Evolutionary conservation across 2,113 vertebrate species (phyloP), one percentile per base, ranked within the genome.

Genomic region (Rana temporaria): DNA sequence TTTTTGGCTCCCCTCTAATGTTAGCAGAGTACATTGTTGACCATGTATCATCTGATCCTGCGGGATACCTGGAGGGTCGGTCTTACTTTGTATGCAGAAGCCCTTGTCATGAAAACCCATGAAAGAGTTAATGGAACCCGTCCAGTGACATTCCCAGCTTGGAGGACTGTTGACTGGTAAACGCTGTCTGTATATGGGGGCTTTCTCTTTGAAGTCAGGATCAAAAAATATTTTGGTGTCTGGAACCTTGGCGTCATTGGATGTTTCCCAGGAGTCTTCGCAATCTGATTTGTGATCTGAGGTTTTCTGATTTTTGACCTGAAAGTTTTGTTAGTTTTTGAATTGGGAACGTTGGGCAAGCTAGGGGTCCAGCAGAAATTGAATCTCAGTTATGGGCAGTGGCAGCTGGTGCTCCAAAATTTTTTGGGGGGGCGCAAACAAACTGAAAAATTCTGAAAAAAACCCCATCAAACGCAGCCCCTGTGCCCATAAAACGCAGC

Each of bases 121-220:
- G 14, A 4, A 18, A 69, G 32, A n/a, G 53, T 77, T 77, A 56
- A 53, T 6, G 24, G n/a, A 71, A 78, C 82, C 66, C 20, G 74
- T 84, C 82, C 19, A 48, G 65, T 74, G 16, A 53, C 80, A 74
- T 82, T 81, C 69, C 20, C 69, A 1, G 24, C 69, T 73, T 65
- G 72, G 57, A 81, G 69, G 64, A 26, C 57, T 67, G 62, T 38
- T 52, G 30, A 69, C 34, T 62, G 62, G 26, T 56, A 52, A 52
- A 34, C 57, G 4, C 53, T 60, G 14, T 38, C 38, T 63, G 18
- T 30, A 53, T 65, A 19, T 34, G 65, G 55, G 17, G 3, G 42
- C 59, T 20, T 12, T 65, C 52, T 15, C 70, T 34, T 74, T 66
- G 62, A 73, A 56, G 69, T n/a, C 52, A 12, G 11, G 34, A 24